These are phyloP conservation scores for Ascidia mentula DNA, from an alignment of 23 tunicate genomes.

Conservation along the genomic window DNA sequence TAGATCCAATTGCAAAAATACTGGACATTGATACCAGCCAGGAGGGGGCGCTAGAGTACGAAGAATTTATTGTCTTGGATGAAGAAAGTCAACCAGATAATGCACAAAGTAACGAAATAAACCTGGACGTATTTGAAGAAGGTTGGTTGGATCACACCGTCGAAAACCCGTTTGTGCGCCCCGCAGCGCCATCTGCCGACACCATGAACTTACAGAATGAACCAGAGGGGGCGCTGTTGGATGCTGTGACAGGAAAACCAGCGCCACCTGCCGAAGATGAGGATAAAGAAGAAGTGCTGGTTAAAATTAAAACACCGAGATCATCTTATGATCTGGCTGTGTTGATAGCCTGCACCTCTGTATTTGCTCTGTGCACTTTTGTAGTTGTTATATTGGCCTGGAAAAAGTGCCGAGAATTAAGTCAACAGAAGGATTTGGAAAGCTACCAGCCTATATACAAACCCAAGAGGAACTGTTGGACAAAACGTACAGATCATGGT, in stretches of 20 bases:
- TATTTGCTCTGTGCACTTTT: neutral
- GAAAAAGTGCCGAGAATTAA: neutral
- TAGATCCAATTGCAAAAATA: neutral
- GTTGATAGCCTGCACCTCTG: neutral
- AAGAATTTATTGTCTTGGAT: neutral
- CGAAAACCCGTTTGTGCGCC: neutral
- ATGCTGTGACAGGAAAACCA: too few species aligned
- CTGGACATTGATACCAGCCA: neutral
- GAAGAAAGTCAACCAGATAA: neutral
- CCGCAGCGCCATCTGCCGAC: neutral
- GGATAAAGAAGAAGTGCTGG: too few species aligned
- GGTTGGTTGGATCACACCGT: constrained; percentile 1
- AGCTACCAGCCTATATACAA: neutral
- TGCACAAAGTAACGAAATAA: neutral
- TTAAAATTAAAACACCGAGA: too few species aligned
- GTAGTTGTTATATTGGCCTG: neutral
- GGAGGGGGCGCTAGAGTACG: neutral
- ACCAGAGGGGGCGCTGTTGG: too few species aligned
- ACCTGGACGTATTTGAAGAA: neutral
- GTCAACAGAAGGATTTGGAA: neutral
- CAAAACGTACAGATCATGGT: too few species aligned
- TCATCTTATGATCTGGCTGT: neutral
- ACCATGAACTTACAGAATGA: too few species aligned
- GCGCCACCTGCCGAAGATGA: too few species aligned
- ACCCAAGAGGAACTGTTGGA: too few species aligned